phyloP scores from a whole-genome alignment of 2,797 vertebrate species.

The Scarus forsteni region DNA sequence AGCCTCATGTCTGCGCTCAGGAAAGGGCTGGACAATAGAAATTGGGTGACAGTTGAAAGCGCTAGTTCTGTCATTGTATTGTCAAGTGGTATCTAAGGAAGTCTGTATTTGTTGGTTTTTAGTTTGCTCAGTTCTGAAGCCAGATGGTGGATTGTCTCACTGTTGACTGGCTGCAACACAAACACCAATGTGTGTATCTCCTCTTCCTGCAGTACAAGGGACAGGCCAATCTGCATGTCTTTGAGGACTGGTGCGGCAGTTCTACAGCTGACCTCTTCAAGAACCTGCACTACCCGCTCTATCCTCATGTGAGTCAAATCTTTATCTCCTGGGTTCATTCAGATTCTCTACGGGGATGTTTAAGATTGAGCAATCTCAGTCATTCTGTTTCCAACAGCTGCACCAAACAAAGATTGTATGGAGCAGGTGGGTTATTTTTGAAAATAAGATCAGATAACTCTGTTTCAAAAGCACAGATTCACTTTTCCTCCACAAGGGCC shows the following conservation, averaged over 20 bases:
- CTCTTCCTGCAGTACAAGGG: conserved; percentile 86
- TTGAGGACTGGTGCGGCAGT: conserved; percentile 97
- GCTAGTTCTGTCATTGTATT: conserved; percentile 7
- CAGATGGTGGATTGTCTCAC: conserved; percentile 18
- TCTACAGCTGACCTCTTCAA: conserved; percentile 88
- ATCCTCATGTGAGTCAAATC: conserved; percentile 91
- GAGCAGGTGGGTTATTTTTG: no score
- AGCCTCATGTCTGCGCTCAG: neutral
- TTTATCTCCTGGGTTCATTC: neutral
- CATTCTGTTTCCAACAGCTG: no score
- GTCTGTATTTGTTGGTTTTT: conserved; percentile 32
- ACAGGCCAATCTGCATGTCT: conserved; percentile 92
- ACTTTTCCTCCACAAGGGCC: no score
- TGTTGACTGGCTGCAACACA: conserved; percentile 7
- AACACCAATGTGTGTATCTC: conserved; percentile 1
- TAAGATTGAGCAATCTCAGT: neutral
- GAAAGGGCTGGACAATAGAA: neutral
- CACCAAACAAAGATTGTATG: no score
- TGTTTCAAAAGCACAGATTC: no score
- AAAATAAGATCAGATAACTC: no score
- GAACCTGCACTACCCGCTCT: conserved; percentile 93
- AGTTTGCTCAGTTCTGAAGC: conserved; percentile 3
- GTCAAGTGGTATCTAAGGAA: conserved; percentile 18
- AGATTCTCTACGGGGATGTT: neutral
- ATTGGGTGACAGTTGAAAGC: conserved; percentile 1